Evolutionary conservation across 2,113 vertebrate species (phyloP).

Genomic region (Willisornis vidua): DNA sequence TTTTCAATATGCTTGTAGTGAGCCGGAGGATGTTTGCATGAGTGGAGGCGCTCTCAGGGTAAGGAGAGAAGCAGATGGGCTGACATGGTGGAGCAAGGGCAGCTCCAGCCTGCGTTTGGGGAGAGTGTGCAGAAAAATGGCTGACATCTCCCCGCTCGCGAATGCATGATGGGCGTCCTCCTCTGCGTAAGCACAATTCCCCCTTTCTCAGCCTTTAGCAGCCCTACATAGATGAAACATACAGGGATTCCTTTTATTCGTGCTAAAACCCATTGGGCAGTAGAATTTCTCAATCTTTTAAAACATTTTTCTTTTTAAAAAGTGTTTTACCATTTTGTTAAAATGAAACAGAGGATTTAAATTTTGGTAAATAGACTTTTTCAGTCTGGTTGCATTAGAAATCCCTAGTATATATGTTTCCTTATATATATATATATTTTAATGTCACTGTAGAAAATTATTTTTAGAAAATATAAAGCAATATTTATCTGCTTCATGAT

Average conservation of each 20-base stretch:
- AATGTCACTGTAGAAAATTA: neutral
- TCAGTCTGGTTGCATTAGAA: neutral
- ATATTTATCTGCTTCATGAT: neutral
- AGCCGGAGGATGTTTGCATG: neutral
- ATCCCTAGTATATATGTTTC: neutral
- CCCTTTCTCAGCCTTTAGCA: neutral
- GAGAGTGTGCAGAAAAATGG: constrained; percentile 54
- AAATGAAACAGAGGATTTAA: neutral
- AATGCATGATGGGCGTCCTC: constrained; percentile 22
- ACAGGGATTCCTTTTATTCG: neutral
- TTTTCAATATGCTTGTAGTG: neutral
- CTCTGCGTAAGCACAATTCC: constrained; percentile 41
- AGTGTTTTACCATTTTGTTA: neutral
- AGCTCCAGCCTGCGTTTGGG: constrained; percentile 15
- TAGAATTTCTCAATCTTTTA: neutral
- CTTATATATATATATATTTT: neutral
- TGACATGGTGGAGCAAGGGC: constrained; percentile 48
- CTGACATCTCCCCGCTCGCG: constrained; percentile 28
- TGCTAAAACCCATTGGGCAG: neutral
- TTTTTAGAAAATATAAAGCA: neutral
- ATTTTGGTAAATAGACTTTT: neutral
- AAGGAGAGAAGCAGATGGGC: constrained; percentile 24
- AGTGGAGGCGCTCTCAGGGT: neutral
- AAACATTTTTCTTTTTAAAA: neutral
- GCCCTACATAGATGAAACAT: neutral